These are phyloP conservation scores for Cercopithecus mona DNA, from an alignment of 2,113 vertebrate genomes.

Conservation along the genomic window DNA sequence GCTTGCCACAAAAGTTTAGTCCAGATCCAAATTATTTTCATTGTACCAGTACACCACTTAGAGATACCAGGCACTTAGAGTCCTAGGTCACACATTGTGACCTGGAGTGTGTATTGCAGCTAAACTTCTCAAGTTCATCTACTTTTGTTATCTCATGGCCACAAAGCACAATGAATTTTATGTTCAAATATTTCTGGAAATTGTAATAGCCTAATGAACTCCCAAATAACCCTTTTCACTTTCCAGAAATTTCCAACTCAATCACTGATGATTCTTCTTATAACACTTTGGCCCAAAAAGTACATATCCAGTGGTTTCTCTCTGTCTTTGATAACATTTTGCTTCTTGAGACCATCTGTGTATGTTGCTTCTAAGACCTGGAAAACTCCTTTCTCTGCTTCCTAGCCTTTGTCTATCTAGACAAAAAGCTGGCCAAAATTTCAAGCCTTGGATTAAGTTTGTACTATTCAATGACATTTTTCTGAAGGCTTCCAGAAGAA, in stretches of 20 bases:
- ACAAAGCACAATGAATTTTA: background rate
- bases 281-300: background rate
- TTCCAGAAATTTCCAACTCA: slow-evolving; percentile 16
- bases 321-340: background rate
- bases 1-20: background rate
- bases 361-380: background rate
- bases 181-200: slow-evolving; percentile 32
- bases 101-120: background rate
- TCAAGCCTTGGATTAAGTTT: background rate
- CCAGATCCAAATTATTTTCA: background rate
- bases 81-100: background rate
- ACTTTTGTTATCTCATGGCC: background rate
- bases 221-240: background rate
- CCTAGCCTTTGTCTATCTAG: background rate
- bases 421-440: background rate
- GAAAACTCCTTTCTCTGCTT: background rate
- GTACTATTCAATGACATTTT: background rate
- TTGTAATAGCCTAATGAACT: background rate
- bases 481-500: background rate
- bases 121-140: background rate
- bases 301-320: background rate
- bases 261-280: background rate
- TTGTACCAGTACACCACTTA: background rate
- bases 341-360: background rate
- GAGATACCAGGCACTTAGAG: background rate